phyloP scores from a whole-genome alignment of 1,140 invertebrate species.

The Drosophila guanche region DNA sequence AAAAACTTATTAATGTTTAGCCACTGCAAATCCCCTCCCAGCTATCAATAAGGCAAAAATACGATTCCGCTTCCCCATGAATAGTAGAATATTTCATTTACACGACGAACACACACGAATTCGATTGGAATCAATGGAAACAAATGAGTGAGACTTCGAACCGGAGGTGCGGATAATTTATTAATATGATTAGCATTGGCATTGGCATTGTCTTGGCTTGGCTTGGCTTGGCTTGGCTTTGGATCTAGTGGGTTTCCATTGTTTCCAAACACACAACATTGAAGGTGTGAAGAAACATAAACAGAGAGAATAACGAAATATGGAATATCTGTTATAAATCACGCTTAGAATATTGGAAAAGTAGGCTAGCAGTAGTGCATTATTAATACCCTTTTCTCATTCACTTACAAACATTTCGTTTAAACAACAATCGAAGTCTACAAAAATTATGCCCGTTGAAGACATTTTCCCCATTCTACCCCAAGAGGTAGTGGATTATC shows the following conservation, averaged over 20 bases:
- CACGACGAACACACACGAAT: conserved; percentile 36
- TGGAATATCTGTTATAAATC: conserved; percentile 19
- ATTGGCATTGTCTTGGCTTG: conserved; percentile 56
- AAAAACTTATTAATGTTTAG: conserved; percentile 42
- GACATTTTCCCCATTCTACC: conserved; percentile 26
- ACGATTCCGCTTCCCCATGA: conserved; percentile 14
- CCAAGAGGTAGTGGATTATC: conserved; percentile 55
- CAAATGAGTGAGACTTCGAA: conserved; percentile 21
- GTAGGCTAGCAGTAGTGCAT: not conserved
- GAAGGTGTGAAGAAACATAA: conserved; percentile 43
- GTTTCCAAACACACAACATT: conserved; percentile 18
- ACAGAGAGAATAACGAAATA: conserved; percentile 5
- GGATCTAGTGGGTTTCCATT: conserved; percentile 33
- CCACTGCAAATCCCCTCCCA: conserved; percentile 40
- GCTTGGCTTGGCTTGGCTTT: conserved; percentile 22
- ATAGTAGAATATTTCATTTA: conserved; percentile 65
- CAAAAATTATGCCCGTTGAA: conserved; percentile 21
- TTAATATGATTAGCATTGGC: conserved; percentile 70
- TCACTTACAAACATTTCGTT: conserved; percentile 8
- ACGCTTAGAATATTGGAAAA: conserved; percentile 7
- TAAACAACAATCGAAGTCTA: conserved; percentile 1
- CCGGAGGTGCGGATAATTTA: conserved; percentile 75
- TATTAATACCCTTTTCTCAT: too few relatives aligned
- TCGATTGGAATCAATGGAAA: conserved; percentile 41
- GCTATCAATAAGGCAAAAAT: conserved; percentile 30